phyloP scores from a whole-genome alignment of 1,140 invertebrate genomes.

The Drosophila grimshawi region DNA sequence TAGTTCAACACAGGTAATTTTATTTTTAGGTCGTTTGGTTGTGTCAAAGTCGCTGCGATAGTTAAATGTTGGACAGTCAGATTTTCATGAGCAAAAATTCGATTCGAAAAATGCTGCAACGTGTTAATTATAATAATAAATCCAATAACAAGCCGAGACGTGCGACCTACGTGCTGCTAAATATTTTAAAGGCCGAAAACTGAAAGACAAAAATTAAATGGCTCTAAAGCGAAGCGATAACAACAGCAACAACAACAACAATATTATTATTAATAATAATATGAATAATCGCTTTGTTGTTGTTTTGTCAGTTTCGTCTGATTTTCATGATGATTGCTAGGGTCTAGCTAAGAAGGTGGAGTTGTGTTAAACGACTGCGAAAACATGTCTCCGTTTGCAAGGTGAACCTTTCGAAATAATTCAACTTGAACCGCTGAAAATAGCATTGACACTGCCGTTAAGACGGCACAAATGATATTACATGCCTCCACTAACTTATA shows the following conservation, averaged over 20 bases:
- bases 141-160: constrained; percentile 77
- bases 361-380: constrained; percentile 58
- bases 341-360: constrained; percentile 60
- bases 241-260: constrained; percentile 47
- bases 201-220: constrained; percentile 54
- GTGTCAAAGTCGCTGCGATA: constrained; percentile 44
- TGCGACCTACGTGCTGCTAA: constrained; percentile 76
- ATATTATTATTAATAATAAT: constrained; percentile 22
- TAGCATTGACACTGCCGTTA: constrained; percentile 76
- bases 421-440: constrained; percentile 80
- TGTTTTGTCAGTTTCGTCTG: constrained; percentile 11
- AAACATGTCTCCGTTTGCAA: constrained; percentile 72
- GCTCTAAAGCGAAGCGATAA: constrained; percentile 54
- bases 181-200: constrained; percentile 67
- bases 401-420: constrained; percentile 80
- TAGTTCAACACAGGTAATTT: not conserved
- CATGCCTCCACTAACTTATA: constrained; percentile 5
- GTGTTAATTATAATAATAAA: constrained; percentile 77
- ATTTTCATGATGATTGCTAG: constrained; percentile 40
- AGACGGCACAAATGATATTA: constrained; percentile 44
- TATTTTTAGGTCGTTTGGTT: constrained; percentile 22
- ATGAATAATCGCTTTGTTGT: constrained; percentile 41
- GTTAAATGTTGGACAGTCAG: constrained; percentile 28
- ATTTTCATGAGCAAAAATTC: constrained; percentile 22
- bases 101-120: constrained; percentile 63